Percentiles rank a stretch among this genome's conserved stretches.
Conservation (phyloP, 2,113 vertebrate genomes). For the Micromys minutus region DNA sequence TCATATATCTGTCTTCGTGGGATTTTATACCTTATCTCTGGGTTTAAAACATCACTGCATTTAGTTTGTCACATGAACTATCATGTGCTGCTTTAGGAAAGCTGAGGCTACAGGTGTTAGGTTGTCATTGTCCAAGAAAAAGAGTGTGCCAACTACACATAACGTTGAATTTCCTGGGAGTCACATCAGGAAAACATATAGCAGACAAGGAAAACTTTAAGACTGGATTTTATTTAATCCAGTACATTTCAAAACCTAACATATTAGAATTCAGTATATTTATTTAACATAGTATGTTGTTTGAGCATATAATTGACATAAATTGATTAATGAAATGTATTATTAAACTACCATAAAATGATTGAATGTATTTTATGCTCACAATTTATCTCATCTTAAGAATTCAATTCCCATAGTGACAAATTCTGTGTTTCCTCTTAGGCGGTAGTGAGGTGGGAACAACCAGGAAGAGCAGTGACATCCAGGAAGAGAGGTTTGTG, state of each 20-base stretch:
- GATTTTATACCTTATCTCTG: neutral
- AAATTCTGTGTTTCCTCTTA: neutral
- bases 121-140: neutral
- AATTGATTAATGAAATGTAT: neutral
- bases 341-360: neutral
- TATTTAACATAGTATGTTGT: neutral
- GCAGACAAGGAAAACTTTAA: neutral
- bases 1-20: neutral
- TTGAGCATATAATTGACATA: neutral
- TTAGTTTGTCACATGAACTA: neutral
- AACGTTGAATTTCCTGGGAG: conserved; percentile 3
- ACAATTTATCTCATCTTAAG: neutral
- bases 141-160: neutral
- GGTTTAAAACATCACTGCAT: neutral
- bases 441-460: neutral
- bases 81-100: neutral
- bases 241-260: neutral
- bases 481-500: neutral
- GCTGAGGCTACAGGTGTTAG: neutral
- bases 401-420: neutral
- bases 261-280: neutral
- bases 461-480: neutral
- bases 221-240: neutral
- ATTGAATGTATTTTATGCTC: neutral
- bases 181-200: neutral